Percentiles rank a stretch among this genome's conserved stretches.
Evolutionary conservation across 37 sponge, comb jelly and placozoan species (phyloP).

Genomic region (Eunapius fragilis): DNA sequence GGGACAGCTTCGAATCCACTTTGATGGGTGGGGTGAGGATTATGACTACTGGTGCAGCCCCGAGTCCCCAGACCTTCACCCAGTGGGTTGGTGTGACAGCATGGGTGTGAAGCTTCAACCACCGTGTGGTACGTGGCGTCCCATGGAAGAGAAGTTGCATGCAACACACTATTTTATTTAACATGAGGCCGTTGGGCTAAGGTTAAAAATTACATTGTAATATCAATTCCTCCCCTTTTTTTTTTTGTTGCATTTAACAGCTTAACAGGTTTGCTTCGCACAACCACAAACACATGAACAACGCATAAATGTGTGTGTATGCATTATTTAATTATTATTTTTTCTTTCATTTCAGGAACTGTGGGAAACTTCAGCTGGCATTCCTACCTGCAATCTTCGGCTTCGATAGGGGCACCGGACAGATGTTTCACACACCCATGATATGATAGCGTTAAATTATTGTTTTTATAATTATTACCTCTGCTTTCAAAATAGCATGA

Average conservation of each 20-base stretch:
- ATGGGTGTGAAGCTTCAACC: conserved; percentile 14
- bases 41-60: conserved; percentile 60
- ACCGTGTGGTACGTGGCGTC: conserved; percentile 16
- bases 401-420: neutral
- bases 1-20: conserved; percentile 33
- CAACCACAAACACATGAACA: no score
- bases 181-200: no score
- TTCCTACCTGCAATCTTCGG: neutral
- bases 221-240: no score
- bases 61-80: conserved; percentile 43
- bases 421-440: neutral
- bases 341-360: neutral
- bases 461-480: no score
- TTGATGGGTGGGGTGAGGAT: conserved; percentile 53
- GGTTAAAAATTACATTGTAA: no score
- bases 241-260: no score
- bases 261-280: no score
- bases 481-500: no score
- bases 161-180: no score
- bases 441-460: neutral
- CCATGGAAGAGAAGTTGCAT: no score
- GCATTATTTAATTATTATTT: no score
- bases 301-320: no score
- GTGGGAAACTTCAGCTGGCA: neutral
- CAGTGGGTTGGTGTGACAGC: conserved; percentile 54